Conservation (phyloP, 2,113 vertebrate species). For the Sinocyclocheilus rhinocerous region DNA sequence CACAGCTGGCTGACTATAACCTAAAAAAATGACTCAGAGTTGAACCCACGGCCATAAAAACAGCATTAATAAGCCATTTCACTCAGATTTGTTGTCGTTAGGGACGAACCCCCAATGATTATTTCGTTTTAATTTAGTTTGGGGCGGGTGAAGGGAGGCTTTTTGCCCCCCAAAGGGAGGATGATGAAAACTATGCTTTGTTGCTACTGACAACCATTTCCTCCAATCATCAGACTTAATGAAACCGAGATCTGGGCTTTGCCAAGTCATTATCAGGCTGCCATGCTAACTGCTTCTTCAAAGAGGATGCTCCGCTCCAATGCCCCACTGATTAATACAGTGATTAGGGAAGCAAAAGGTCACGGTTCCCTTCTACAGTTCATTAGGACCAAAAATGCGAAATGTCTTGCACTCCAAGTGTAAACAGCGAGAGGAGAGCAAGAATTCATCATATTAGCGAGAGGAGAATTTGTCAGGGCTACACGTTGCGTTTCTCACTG, state of each 20-base stretch:
- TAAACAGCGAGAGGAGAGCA: constrained; percentile 20
- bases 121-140: constrained; percentile 52
- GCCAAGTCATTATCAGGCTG: constrained; percentile 64
- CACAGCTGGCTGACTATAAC: not conserved
- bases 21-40: not conserved
- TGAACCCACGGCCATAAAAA: constrained; percentile 5
- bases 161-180: constrained; percentile 37
- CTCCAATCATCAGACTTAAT: constrained; percentile 58
- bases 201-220: constrained; percentile 56
- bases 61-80: constrained; percentile 37
- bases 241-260: constrained; percentile 53
- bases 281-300: constrained; percentile 60
- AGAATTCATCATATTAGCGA: not conserved
- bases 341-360: constrained; percentile 65
- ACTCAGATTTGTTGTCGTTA: constrained; percentile 26
- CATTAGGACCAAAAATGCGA: constrained; percentile 26
- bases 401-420: not conserved
- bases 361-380: constrained; percentile 32
- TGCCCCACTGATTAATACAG: constrained; percentile 61
- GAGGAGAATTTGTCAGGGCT: constrained; percentile 1
- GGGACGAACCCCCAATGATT: constrained; percentile 20
- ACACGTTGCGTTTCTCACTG: constrained; percentile 38
- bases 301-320: constrained; percentile 55
- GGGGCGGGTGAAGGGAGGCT: not conserved
- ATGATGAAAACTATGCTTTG: constrained; percentile 56